These are phyloP conservation scores for Synanthedon formicaeformis DNA, from an alignment of 2,888 invertebrate species.

Conservation along the genomic window DNA sequence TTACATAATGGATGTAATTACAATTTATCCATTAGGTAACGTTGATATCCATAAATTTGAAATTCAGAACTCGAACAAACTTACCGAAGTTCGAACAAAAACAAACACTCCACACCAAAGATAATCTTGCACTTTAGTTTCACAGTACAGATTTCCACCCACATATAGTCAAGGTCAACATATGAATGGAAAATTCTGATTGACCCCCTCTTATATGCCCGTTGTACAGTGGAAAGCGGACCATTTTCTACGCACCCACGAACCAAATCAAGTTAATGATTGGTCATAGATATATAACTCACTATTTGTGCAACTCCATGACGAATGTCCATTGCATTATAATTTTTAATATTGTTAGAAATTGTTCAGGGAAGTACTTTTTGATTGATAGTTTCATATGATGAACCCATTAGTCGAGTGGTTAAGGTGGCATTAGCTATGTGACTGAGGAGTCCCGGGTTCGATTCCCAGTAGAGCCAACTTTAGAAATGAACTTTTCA, in stretches of 20 bases:
- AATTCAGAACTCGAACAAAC: conserved; percentile 12
- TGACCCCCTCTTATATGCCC: conserved; percentile 44
- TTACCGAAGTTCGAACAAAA: conserved; percentile 10
- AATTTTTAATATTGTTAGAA: background rate
- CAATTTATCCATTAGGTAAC: no score
- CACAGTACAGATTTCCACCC: background rate
- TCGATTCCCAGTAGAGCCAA: no score
- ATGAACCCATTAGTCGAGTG: no score
- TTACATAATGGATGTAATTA: no score
- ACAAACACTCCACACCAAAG: background rate
- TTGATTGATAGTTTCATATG: no score
- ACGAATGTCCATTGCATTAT: background rate
- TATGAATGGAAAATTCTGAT: conserved; percentile 26
- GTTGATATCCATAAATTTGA: no score
- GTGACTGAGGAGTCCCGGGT: no score
- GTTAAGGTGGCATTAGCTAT: no score
- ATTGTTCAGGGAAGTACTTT: no score
- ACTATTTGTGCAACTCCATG: conserved; percentile 16
- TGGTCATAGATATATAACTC: conserved; percentile 20
- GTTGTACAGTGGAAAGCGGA: conserved; percentile 35
- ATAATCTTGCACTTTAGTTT: background rate
- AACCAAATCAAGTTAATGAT: conserved; percentile 57
- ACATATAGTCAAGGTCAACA: conserved; percentile 29
- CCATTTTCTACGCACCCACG: conserved; percentile 44
- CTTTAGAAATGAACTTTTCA: no score